Base-by-base conservation (phyloP, 2,888 invertebrate species). In the Subacronicta megacephala region DNA sequence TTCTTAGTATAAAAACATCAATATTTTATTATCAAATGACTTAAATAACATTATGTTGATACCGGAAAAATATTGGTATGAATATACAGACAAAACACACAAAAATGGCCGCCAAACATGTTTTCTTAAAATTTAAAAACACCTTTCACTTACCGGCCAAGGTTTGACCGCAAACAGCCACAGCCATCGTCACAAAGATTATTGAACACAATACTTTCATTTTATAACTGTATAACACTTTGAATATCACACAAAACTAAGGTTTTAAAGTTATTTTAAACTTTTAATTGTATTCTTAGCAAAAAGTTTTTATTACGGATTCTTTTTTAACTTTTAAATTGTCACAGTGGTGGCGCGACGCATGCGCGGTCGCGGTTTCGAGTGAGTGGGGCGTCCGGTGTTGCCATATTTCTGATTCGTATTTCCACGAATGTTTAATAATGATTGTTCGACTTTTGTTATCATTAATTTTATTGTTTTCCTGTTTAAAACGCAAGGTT, bases 71-170 rank as follows among this genome's bases (percentile, higher is more conserved):
- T 47, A 18, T 9, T 5, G 23, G 23, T 35, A 13, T 31, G 9
- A 62, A 7, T 36, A 45, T 2, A 45, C n/a, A 10, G 17, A 20
- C 10, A 64, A 50, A 51, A 70, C 13, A 57, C 15, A 46, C 66
- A 66, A 65, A n/a, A 44, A 75, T 62, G 58, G 64, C 57, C 52
- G 0, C 36, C 43, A 66, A 78, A 64, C 77, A 33, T 49, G 69
- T 62, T 61, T 49, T 53, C 53, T 54, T 54, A 56, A 58, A 54
- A 51, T 52, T 45, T 63, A 83, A 81, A 84, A 81, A 78, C 77
- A 49, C 91, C 92, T 92, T 92, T 93, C 91, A 92, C 93, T 93
- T 67, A 92, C 92, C 93, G 52, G 86, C 83, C 90, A 91, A 90
- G 87, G 90, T 89, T 77, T 92, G 91, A 50, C 88, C 90, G 61